Evolutionary conservation across 2,113 vertebrate genomes (phyloP).

Genomic region (Ptilorrhoa leucosticta): DNA sequence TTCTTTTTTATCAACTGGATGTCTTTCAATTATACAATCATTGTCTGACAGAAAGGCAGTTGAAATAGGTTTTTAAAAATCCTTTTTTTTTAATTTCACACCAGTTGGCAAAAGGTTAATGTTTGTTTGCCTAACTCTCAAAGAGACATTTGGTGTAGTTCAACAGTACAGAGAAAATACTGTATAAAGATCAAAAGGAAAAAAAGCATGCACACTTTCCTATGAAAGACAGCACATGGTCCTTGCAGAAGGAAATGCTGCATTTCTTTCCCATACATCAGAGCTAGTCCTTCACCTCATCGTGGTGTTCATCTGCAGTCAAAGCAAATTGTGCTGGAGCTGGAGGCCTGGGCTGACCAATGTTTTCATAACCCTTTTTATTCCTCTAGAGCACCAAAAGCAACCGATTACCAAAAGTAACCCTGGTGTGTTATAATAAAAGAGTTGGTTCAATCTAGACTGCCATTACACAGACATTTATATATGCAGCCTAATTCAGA

Average conservation of each 20-base stretch:
- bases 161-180: constrained; percentile 36
- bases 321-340: neutral
- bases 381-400: neutral
- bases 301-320: neutral
- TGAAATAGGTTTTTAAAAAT: constrained; percentile 25
- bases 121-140: constrained; percentile 46
- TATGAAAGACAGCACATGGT: constrained; percentile 44
- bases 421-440: neutral
- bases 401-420: neutral
- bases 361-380: constrained; percentile 8
- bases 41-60: constrained; percentile 56
- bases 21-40: constrained; percentile 68
- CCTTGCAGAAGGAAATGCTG: constrained; percentile 33
- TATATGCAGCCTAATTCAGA: neutral
- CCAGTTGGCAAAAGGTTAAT: constrained; percentile 42
- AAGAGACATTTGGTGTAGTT: constrained; percentile 28
- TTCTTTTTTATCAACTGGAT: constrained; percentile 70
- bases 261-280: constrained; percentile 36
- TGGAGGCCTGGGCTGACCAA: neutral
- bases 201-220: neutral
- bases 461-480: neutral
- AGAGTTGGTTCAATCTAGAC: neutral
- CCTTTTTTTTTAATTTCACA: constrained; percentile 17
- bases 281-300: constrained; percentile 21
- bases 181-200: constrained; percentile 31